Percentiles rank a stretch among this genome's conserved stretches.
These are phyloP conservation scores for Anas georgica DNA, from an alignment of 2,797 vertebrate genomes.

Conservation along the genomic window DNA sequence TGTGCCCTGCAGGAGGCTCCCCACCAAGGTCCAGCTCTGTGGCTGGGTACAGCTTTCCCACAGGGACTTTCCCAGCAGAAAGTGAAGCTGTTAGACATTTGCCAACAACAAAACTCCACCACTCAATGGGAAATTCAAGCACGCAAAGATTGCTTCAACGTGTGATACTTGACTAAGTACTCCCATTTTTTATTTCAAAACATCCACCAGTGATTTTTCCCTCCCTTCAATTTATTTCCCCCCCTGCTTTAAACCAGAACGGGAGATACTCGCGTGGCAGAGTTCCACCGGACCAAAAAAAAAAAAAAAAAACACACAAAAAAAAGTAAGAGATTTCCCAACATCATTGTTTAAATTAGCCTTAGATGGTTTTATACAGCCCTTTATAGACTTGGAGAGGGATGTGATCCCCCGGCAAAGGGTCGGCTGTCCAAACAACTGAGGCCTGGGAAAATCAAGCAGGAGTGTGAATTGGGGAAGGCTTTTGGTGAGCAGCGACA, in stretches of 20 bases:
- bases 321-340: not conserved
- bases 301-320: not conserved
- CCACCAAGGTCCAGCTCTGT: not conserved
- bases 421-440: conserved; percentile 26
- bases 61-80: conserved; percentile 43
- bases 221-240: not conserved
- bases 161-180: not conserved
- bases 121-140: conserved; percentile 30
- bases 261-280: not conserved
- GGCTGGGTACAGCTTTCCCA: conserved; percentile 31
- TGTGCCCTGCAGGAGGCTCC: not conserved
- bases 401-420: not conserved
- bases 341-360: conserved; percentile 25
- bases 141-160: not conserved
- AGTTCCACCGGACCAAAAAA: not conserved
- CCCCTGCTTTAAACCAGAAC: not conserved
- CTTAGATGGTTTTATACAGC: conserved; percentile 28
- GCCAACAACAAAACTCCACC: conserved; percentile 21
- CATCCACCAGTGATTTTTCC: not conserved
- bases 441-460: not conserved
- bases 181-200: conserved; percentile 16
- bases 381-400: conserved; percentile 21
- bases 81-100: conserved; percentile 7
- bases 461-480: not conserved
- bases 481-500: not conserved